These are phyloP conservation scores for Drosophila ironensis DNA, from an alignment of 1,140 invertebrate species.

Conservation along the genomic window DNA sequence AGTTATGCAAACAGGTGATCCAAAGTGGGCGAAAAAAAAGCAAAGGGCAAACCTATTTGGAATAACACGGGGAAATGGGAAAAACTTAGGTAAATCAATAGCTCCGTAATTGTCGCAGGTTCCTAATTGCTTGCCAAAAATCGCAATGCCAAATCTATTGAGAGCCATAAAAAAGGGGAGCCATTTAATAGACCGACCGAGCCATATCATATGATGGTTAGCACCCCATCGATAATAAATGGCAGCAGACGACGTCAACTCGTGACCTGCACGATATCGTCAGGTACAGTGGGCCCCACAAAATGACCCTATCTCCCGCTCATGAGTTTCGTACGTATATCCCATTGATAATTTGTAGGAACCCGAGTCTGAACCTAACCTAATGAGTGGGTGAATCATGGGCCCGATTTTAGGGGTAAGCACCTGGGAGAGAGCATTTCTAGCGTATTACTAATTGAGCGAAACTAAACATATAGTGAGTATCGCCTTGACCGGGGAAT, in stretches of 20 bases:
- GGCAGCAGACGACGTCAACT: conserved; percentile 8
- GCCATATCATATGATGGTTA: conserved; percentile 9
- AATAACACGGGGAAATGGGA: too few relatives aligned
- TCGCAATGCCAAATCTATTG: too few relatives aligned
- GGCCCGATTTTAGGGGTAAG: too few relatives aligned
- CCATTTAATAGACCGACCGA: neutral
- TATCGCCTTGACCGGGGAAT: neutral
- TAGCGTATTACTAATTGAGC: neutral
- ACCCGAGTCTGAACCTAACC: neutral
- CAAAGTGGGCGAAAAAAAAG: too few relatives aligned
- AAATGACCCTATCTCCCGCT: too few relatives aligned
- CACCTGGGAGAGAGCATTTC: too few relatives aligned
- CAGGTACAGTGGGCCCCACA: neutral
- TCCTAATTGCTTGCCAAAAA: neutral
- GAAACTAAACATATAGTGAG: neutral
- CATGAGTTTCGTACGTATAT: neutral
- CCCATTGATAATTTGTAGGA: neutral
- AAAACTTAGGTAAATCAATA: neutral
- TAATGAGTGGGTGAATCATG: neutral
- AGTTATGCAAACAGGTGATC: conserved; percentile 44
- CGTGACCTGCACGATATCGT: conserved; percentile 12
- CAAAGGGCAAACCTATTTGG: too few relatives aligned
- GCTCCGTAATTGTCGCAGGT: neutral
- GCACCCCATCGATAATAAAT: conserved; percentile 18
- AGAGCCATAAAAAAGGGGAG: neutral